A percentile compares a stretch with the other conserved stretches of the same genome.
Conservation (phyloP, 2,888 invertebrate species). For the Ormyrus thymus region DNA sequence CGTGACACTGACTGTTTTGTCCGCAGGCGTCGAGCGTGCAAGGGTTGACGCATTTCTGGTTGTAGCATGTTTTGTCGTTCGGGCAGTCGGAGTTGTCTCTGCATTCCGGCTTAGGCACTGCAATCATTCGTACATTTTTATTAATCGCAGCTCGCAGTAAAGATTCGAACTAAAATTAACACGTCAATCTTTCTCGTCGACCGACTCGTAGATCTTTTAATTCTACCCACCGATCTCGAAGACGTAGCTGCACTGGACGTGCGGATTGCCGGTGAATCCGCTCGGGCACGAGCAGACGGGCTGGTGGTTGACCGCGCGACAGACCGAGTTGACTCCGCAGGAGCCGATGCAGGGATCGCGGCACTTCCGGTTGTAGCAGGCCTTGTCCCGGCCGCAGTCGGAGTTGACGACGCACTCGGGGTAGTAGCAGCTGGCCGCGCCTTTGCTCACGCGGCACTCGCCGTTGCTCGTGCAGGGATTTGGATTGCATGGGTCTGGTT, state of each 20-base stretch:
- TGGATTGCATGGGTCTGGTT: constrained; percentile 86
- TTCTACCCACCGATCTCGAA: constrained; percentile 84
- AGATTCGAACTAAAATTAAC: no score
- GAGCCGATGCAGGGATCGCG: constrained; percentile 88
- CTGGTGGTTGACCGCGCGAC: constrained; percentile 87
- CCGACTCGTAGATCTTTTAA: no score
- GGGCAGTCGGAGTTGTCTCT: constrained; percentile 85
- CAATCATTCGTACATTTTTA: not conserved
- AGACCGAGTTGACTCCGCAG: constrained; percentile 89
- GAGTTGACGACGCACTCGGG: constrained; percentile 92
- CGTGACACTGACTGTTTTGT: constrained; percentile 85
- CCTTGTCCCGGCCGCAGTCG: constrained; percentile 89
- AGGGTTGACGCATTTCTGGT: constrained; percentile 84
- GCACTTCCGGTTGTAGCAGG: constrained; percentile 89
- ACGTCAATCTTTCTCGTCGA: no score
- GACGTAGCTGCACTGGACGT: constrained; percentile 80
- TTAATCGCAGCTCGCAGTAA: no score
- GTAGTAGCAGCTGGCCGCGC: constrained; percentile 84
- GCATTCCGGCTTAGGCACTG: constrained; percentile 84
- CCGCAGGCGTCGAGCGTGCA: constrained; percentile 85
- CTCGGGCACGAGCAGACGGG: constrained; percentile 89
- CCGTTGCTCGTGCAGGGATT: constrained; percentile 91
- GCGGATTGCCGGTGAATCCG: constrained; percentile 86
- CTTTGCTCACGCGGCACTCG: constrained; percentile 84
- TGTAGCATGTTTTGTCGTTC: constrained; percentile 88